Evolutionary conservation across 2,113 vertebrate species (phyloP).

Genomic region (Riparia riparia): DNA sequence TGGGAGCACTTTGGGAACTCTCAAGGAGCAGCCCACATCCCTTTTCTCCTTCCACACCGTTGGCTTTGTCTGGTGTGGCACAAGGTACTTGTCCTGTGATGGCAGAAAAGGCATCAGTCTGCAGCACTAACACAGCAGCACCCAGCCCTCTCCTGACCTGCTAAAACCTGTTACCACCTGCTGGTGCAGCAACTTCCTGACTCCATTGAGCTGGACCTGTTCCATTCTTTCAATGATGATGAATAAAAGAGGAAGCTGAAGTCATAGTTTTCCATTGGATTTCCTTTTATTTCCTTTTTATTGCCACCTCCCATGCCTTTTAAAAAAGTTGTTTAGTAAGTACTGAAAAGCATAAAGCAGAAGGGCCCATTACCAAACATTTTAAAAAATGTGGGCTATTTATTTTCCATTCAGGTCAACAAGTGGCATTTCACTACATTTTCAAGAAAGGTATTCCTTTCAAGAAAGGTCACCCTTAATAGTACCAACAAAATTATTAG

Average conservation of each 20-base stretch:
- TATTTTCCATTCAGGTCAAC: background rate
- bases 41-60: background rate
- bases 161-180: background rate
- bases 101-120: background rate
- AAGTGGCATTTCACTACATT: background rate
- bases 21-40: background rate
- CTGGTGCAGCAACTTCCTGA: background rate
- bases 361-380: background rate
- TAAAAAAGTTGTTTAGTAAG: background rate
- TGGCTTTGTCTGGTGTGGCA: background rate
- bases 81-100: background rate
- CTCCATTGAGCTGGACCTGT: background rate
- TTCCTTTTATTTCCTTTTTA: background rate
- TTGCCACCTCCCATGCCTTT: rapidly evolving
- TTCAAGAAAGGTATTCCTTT: background rate
- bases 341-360: background rate
- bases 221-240: background rate
- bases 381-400: background rate
- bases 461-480: background rate
- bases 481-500: background rate
- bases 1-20: background rate
- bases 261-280: background rate
- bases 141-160: background rate
- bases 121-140: background rate
- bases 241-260: slow-evolving; percentile 39